phyloP scores from a whole-genome alignment of 1,140 invertebrate genomes.

The Penaeus vannamei region DNA sequence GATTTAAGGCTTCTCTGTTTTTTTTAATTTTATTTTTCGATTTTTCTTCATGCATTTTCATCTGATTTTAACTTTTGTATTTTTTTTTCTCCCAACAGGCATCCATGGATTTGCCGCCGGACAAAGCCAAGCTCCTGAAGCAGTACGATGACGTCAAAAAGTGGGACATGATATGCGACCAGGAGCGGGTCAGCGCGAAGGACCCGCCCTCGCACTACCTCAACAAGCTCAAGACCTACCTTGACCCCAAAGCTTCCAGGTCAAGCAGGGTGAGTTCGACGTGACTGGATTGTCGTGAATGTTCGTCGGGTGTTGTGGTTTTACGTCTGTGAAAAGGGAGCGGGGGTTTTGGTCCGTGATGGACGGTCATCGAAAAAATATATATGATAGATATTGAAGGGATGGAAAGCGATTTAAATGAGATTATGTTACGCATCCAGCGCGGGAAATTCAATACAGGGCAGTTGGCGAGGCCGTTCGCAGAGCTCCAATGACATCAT shows the following conservation, averaged over 20 bases:
- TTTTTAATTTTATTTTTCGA: neutral
- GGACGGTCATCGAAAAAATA: no score
- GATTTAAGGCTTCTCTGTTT: neutral
- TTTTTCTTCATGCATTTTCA: neutral
- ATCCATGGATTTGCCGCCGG: constrained; percentile 96
- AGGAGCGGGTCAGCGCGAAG: constrained; percentile 98
- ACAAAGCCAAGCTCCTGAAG: constrained; percentile 97
- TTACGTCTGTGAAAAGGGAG: no score
- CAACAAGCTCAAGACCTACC: constrained; percentile 91
- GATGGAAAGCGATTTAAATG: no score
- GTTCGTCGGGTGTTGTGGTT: no score
- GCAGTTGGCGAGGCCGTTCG: no score
- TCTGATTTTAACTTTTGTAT: neutral
- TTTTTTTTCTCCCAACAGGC: constrained; percentile 49
- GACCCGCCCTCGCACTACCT: constrained; percentile 96
- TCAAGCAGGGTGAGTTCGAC: constrained; percentile 86
- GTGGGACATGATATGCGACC: constrained; percentile 99
- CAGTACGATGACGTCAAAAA: constrained; percentile 98
- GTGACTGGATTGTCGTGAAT: no score
- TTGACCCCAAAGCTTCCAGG: constrained; percentile 95
- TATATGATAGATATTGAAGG: no score
- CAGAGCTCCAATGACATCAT: no score
- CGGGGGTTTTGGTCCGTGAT: no score
- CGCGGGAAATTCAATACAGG: no score
- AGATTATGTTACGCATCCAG: no score